Percentiles rank a stretch among this genome's conserved stretches.
phyloP scores from a whole-genome alignment of 2,113 vertebrate genomes.

The Xenus cinereus region DNA sequence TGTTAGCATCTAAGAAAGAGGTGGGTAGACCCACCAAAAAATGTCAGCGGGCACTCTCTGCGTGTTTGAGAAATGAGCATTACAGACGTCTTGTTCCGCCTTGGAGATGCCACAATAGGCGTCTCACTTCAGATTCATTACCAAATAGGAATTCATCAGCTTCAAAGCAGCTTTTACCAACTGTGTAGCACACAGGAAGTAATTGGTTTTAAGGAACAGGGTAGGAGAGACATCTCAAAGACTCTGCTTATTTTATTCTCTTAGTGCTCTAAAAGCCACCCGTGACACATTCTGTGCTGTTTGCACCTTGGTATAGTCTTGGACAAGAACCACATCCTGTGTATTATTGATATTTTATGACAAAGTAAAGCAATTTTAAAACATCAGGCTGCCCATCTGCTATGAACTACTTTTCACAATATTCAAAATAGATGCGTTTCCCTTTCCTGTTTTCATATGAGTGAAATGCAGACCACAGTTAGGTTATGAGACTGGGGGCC shows the following conservation, averaged over 20 bases:
- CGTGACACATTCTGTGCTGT: constrained; percentile 24
- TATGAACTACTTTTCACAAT: constrained; percentile 44
- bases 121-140: not conserved
- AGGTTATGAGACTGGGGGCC: constrained; percentile 61
- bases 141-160: not conserved
- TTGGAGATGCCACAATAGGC: not conserved
- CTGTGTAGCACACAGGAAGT: not conserved
- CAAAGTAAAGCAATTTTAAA: constrained; percentile 58
- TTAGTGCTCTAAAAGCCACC: not conserved
- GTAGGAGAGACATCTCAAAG: constrained; percentile 20
- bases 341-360: constrained; percentile 57
- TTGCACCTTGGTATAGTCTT: not conserved
- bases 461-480: constrained; percentile 41
- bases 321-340: constrained; percentile 47
- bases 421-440: constrained; percentile 66
- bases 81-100: not conserved
- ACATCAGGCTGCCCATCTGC: constrained; percentile 46
- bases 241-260: not conserved
- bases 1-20: not conserved
- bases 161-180: not conserved
- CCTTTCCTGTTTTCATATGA: constrained; percentile 54
- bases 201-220: not conserved
- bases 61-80: not conserved
- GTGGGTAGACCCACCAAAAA: not conserved
- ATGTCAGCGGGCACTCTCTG: not conserved